Evolutionary conservation across 2,797 vertebrate genomes (phyloP).

Genomic region (Sciurus vulgaris): DNA sequence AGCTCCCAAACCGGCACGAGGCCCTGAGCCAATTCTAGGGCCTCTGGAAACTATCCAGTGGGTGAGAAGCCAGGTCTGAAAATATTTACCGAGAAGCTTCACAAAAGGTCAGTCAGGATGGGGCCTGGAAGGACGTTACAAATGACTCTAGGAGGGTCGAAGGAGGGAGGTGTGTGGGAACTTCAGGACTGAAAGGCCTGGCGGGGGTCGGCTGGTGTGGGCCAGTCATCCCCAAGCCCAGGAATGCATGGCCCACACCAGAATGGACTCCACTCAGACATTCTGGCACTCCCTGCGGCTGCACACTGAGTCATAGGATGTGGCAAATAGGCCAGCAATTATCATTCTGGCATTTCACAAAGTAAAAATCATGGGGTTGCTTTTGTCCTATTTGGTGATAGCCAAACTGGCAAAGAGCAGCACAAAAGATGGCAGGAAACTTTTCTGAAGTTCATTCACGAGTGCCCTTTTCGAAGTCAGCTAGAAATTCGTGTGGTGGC

Average conservation of each 20-base stretch:
- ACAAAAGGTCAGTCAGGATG: not conserved
- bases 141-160: not conserved
- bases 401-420: constrained; percentile 38
- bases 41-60: not conserved
- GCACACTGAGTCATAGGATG: constrained; percentile 49
- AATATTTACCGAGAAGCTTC: not conserved
- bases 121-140: not conserved
- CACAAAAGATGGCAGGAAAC: constrained; percentile 10
- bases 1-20: not conserved
- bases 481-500: constrained; percentile 36
- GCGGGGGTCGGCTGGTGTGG: not conserved
- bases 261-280: constrained; percentile 30
- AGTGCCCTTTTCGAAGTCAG: constrained; percentile 31
- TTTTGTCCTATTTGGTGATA: constrained; percentile 51
- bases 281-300: not conserved
- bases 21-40: not conserved
- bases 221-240: not conserved
- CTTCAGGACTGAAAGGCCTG: not conserved
- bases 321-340: constrained; percentile 62
- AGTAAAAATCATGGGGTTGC: not conserved
- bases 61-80: not conserved
- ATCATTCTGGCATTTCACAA: constrained; percentile 53
- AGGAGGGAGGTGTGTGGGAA: not conserved
- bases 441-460: not conserved
- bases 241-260: not conserved